Base-by-base conservation (phyloP, 2,113 vertebrate species). In the Hippoglossus stenolepis region DNA sequence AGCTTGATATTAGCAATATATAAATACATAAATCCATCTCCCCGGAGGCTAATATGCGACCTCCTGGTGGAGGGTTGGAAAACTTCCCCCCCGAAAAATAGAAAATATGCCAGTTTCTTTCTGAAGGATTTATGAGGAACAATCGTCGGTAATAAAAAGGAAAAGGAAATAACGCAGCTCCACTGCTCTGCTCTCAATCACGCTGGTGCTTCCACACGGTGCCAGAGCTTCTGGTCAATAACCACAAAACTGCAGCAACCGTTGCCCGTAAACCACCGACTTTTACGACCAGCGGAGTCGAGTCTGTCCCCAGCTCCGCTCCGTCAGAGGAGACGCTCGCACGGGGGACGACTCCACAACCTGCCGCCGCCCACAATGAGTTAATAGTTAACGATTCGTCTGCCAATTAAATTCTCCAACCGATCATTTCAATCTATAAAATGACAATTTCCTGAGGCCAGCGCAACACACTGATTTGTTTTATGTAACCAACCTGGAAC, bases 111-210 rank as follows among this genome's bases (percentile, higher is more conserved):
- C 45, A 17, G 13, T 47, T 47, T 47, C 14, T 31, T 28, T 77
- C 11, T 56, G 40, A 61, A 17, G 17, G 53, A 43, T 60, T 17
- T 40, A 72, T 43, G 28, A 62, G 63, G 49, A 35, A 66, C 14
- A 26, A 35, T 60, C 6, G 17, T 18, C 4, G 5, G 47, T 20
- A 0, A 51, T 51, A 51, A 51, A 31, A 51, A 7, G 3, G 15
- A 28, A 60, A 24, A 26, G 20, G 35, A 15, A 63, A 64, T 57
- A 45, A 61, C 10, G 28, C 49, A 54, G 75, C 63, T 49, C 77
- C 47, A 5, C n/a, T 61, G 67, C 56, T 85, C 65, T 8, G 49
- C 74, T 61, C 77, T 84, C 87, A 83, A 91, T 86, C 87, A 76
- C 40, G 81, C 82, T 7, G 63, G 28, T 79, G 76, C 35, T 53